Conservation (phyloP, 2,888 invertebrate genomes). For the Trichogramma dendrolimi region DNA sequence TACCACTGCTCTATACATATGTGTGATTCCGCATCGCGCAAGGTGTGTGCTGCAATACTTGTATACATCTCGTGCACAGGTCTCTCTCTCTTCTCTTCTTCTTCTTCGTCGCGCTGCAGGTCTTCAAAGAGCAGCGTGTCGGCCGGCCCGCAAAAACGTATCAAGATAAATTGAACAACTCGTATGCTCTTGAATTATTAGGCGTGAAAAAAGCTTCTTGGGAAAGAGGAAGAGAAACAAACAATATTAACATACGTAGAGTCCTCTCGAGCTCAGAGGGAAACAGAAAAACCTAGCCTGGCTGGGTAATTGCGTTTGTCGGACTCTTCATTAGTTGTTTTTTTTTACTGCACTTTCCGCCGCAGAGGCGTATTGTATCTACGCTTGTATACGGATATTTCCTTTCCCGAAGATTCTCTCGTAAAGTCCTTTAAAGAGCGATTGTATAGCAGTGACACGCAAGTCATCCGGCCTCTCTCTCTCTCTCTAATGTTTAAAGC, state of each 20-base stretch:
- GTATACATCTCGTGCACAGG: not conserved
- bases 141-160: not conserved
- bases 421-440: slow-evolving; percentile 12
- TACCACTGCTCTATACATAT: too few species aligned
- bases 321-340: too few species aligned
- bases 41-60: too few species aligned
- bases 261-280: too few species aligned
- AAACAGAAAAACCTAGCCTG: too few species aligned
- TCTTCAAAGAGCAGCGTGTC: slow-evolving; percentile 4
- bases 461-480: not conserved
- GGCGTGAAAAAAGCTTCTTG: slow-evolving; percentile 24
- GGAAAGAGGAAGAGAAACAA: slow-evolving; percentile 4
- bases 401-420: slow-evolving; percentile 2
- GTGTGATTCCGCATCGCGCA: too few species aligned
- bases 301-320: too few species aligned
- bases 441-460: not conserved
- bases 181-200: slow-evolving; percentile 12
- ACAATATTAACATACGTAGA: not conserved
- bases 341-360: too few species aligned
- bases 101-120: slow-evolving; percentile 18
- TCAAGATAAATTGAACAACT: slow-evolving; percentile 25
- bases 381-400: too few species aligned
- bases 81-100: slow-evolving; percentile 16
- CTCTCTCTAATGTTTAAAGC: not conserved
- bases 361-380: not conserved